Base-by-base conservation (phyloP, 35 echinoderm and acorn worm species). In the Holothuria glaberrima region DNA sequence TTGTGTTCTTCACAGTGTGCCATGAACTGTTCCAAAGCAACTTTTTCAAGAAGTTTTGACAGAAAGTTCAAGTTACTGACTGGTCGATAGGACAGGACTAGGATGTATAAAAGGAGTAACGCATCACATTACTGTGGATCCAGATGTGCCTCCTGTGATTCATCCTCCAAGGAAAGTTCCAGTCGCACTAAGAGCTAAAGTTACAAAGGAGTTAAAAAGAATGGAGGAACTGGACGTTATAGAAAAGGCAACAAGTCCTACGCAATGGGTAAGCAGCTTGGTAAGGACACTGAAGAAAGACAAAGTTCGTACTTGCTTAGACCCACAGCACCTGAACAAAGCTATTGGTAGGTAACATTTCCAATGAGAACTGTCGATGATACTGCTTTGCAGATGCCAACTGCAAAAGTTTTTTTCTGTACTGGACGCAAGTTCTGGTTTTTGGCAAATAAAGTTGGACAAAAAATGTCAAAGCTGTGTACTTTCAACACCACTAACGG, bases 371-470 rank as follows among this genome's bases (percentile, higher is more conserved):
- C 82, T 0, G 25, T 92, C 5, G 84, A 92, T 24, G 83, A 88
- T 44, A 60, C 88, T 3, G 85, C 41, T 5, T 25, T 62, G 20
- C 28, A 32, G 18, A 41, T 92, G 16, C 85, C 85, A 26, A 29
- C 88, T 29, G 91, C 91, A 3, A 88, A 86, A 80, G 58, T 92
- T 13, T 88, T n/a, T 81, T 35, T 59, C 19, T 12, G 82, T 75
- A 27, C 72, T 92, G 0, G 93, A 94, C 82, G 93, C 90, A 14
- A 94, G 86, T 59, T 86, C 90, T 67, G 90, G 93, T 21, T 94
- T 80, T 79, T 92, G 85, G 91, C 82, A 88, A 46, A 77, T 92
- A 9, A 61, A 72, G 12, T 33, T 92, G 29, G 93, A 94, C 71
- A 33, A 33, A 9, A 36, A 87, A 44, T 92, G 90, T 59, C 81